A percentile compares a stretch with the other conserved stretches of the same genome.
phyloP scores from a whole-genome alignment of 2,888 invertebrate genomes.

The Andrena camellia region DNA sequence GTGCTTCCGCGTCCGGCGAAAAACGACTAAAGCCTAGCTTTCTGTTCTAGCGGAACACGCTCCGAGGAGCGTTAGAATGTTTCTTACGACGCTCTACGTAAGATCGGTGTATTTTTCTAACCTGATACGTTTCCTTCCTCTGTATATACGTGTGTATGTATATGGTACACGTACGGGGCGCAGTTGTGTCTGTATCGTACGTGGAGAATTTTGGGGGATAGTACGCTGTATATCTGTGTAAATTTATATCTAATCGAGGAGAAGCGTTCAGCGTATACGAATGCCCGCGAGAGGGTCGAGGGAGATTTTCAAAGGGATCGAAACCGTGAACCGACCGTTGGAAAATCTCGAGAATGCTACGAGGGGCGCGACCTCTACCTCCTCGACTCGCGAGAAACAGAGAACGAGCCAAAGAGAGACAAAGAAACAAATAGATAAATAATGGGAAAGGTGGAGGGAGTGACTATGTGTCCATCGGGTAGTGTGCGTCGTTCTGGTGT shows the following conservation, averaged over 20 bases:
- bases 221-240: constrained; percentile 67
- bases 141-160: constrained; percentile 55
- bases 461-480: constrained; percentile 27
- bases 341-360: constrained; percentile 44
- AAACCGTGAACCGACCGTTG: constrained; percentile 68
- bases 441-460: background rate
- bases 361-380: constrained; percentile 11
- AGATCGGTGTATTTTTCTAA: constrained; percentile 84
- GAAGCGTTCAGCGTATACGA: constrained; percentile 44
- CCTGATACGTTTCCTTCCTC: constrained; percentile 80
- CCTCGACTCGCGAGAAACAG: background rate
- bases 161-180: constrained; percentile 29
- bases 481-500: constrained; percentile 53
- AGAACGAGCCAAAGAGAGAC: background rate
- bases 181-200: constrained; percentile 33
- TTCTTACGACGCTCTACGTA: constrained; percentile 79
- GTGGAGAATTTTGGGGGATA: constrained; percentile 28
- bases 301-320: constrained; percentile 64
- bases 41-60: constrained; percentile 59
- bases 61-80: constrained; percentile 70
- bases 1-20: constrained; percentile 57
- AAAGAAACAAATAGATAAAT: background rate
- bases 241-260: constrained; percentile 56
- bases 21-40: constrained; percentile 58
- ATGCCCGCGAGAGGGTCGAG: constrained; percentile 34